Evolutionary conservation across 2,797 vertebrate genomes (phyloP).

Genomic region (Serranus cabrilla): DNA sequence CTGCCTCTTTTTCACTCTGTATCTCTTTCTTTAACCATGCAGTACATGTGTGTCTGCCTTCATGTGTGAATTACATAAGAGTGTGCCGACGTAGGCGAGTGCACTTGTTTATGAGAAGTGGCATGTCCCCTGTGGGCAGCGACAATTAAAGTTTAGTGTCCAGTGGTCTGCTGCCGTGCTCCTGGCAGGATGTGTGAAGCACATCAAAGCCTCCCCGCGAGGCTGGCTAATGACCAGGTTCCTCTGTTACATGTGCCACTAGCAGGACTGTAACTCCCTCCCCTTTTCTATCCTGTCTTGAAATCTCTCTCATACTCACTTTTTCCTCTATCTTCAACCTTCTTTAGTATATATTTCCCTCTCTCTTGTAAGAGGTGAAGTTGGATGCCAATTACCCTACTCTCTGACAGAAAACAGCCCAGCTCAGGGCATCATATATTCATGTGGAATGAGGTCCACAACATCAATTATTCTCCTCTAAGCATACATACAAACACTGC

Average conservation of each 20-base stretch:
- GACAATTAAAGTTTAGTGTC: slow-evolving; percentile 71
- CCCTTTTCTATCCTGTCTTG: slow-evolving; percentile 2
- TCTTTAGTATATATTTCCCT: slow-evolving; percentile 20
- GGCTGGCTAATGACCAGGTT: slow-evolving; percentile 67
- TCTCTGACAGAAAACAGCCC: slow-evolving; percentile 52
- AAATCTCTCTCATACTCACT: slow-evolving; percentile 14
- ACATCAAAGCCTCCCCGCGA: slow-evolving; percentile 62
- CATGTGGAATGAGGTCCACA: slow-evolving; percentile 54
- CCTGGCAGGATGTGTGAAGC: slow-evolving; percentile 58
- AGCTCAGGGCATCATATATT: slow-evolving; percentile 69
- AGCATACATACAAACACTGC: slow-evolving; percentile 40
- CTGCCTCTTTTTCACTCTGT: slow-evolving; percentile 18
- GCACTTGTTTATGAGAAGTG: slow-evolving; percentile 55
- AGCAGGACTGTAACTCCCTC: slow-evolving; percentile 38
- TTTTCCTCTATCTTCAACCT: not conserved
- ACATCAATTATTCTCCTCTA: slow-evolving; percentile 74
- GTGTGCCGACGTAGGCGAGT: slow-evolving; percentile 5
- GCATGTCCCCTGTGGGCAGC: slow-evolving; percentile 57
- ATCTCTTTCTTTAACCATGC: not conserved
- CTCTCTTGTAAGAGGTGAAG: slow-evolving; percentile 43
- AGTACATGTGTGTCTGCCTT: not conserved
- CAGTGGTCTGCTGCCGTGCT: slow-evolving; percentile 52
- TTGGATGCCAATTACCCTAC: slow-evolving; percentile 63
- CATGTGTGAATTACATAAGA: slow-evolving; percentile 8
- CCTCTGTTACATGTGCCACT: slow-evolving; percentile 42